Evolutionary conservation across 2,888 invertebrate genomes (phyloP).

Genomic region (Amphimallon solstitiale): DNA sequence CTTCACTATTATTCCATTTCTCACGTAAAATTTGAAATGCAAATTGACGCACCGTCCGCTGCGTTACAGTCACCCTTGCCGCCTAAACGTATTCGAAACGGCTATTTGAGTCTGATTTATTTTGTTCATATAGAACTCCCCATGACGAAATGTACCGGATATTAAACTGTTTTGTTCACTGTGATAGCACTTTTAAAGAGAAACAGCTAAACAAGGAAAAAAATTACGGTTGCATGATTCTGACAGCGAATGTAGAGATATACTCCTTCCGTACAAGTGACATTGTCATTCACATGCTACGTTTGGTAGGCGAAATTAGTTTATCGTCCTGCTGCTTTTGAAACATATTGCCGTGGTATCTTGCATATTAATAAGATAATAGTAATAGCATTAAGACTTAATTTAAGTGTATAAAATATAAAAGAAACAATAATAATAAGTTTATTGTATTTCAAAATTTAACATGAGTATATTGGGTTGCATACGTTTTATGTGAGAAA

Average conservation of each 20-base stretch:
- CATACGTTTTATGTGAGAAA: too few species aligned
- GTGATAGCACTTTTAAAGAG: slow-evolving; percentile 10
- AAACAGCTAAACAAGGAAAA: slow-evolving; percentile 8
- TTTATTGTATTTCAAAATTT: too few species aligned
- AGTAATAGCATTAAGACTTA: too few species aligned
- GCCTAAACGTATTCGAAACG: slow-evolving; percentile 13
- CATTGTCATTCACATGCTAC: too few species aligned
- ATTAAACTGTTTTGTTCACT: slow-evolving; percentile 27
- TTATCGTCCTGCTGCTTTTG: too few species aligned
- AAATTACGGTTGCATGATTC: slow-evolving; percentile 26
- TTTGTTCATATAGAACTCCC: slow-evolving; percentile 28
- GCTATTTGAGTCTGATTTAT: slow-evolving; percentile 28
- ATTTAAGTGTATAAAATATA: too few species aligned
- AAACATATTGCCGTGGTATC: too few species aligned
- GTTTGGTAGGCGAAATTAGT: too few species aligned
- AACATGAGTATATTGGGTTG: too few species aligned
- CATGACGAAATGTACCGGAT: slow-evolving; percentile 28
- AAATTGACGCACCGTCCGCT: slow-evolving; percentile 18
- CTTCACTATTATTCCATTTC: not conserved
- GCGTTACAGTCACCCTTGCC: not conserved
- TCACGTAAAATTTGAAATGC: slow-evolving; percentile 26
- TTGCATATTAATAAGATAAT: too few species aligned
- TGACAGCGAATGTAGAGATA: not conserved
- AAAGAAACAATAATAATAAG: too few species aligned
- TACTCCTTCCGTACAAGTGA: too few species aligned